Base-by-base conservation (phyloP, 2,797 vertebrate genomes). In the Sebastes nivosus region DNA sequence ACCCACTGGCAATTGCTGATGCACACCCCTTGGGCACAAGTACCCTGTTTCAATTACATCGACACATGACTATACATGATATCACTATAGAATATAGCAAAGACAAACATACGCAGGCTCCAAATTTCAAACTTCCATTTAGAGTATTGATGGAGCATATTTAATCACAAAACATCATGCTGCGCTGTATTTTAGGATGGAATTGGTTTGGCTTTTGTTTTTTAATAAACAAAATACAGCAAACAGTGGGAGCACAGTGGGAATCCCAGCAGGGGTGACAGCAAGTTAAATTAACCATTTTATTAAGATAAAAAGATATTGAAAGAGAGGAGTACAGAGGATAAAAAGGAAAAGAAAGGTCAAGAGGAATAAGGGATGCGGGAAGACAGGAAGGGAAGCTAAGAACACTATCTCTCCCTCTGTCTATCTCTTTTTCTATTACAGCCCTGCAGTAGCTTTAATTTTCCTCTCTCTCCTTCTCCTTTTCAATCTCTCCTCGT, bases 401-500 rank as follows among this genome's bases (percentile, higher is more conserved):
- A 20, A 50, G 46, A 50, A 20, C 46, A 50, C 46, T n/a, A 54
- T 54, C 20, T 11, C n/a, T 54, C 12, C 8, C 9, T 30, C 42
- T 52, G 22, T 14, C 24, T 11, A 6, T 63, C 27, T 34, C 14
- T n/a, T 65, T 60, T 74, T 66, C 50, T 18, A 24, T 67, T 57
- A 63, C 12, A n/a, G 32, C 58, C 50, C 24, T 52, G 42, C 7
- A 36, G 36, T 36, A 5, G 34, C 59, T 75, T 80, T 77, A 67
- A 79, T 83, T 77, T 77, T 38, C 75, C 36, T 67, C 27, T 60
- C 36, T 67, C 57, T 13, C 68, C 8, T 75, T 72, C 71, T 81
- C 71, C 10, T 57, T 85, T 80, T 84, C 71, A 86, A 34, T 87
- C 83, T 79, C 67, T 72, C 24, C 60, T 67, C 22, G 0, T 73